Base-by-base conservation (phyloP, 2,888 invertebrate genomes). In the Odontothrips loti region DNA sequence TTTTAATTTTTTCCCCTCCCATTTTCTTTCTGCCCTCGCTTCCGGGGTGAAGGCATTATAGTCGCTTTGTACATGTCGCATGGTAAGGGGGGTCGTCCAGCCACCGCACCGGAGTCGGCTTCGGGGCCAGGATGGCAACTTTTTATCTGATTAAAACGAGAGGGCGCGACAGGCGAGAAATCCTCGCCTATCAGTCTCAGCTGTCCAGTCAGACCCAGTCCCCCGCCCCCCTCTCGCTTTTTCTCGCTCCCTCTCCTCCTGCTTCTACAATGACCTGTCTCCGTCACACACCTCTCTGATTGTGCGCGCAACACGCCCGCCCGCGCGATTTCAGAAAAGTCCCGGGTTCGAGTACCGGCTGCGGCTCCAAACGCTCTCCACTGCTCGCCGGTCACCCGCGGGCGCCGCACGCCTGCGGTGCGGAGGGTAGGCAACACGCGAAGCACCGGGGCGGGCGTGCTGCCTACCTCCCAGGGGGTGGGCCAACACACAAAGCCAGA, bases 171-270 rank as follows among this genome's bases (percentile, higher is more conserved):
- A 58, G 68, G 68, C 68, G 68, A 68, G 68, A 68, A 68, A 23
- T 68, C 68, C 68, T 23, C 23, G 68, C 23, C 68, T 68, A 68
- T 68, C 68, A 68, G n/a, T 68, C 68, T 68, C 68, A 58, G 58
- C 68, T 68, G 68, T 68, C 68, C 20, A 12, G 12, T 51, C 51
- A 43, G 34, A 43, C 6, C 34, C 6, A 2, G 34, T 68, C 68
- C 23, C 6, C 23, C 23, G 6, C 68, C 23, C 23, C 23, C 23
- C 68, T 63, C 63, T 23, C 51, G 2, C 51, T 51, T 10, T 51
- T 10, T 3, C 68, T 58, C 68, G 9, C 23, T 23, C 23, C 0
- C 23, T n/a, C 68, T 23, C 23, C 23, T 11, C 11, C 68, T 51
- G 34, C 34, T 6, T 43, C 34, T 6, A 43, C 34, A 43, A 43